These are phyloP conservation scores for Cosmopolites sordidus DNA, from an alignment of 2,888 invertebrate genomes.

Conservation along the genomic window DNA sequence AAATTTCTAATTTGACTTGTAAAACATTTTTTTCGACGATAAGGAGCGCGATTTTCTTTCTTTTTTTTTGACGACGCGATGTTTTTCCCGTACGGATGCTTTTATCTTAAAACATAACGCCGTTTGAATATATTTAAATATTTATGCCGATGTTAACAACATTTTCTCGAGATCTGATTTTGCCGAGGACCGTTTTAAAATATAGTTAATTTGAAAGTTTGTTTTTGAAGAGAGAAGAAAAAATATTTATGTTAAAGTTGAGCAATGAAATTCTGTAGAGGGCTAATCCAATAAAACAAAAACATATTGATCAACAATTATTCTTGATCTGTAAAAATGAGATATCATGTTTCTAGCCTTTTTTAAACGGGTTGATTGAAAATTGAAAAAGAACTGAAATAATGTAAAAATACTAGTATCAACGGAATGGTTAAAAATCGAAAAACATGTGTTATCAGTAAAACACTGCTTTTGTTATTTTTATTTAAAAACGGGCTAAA, in stretches of 20 bases:
- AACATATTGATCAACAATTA: too few relatives aligned
- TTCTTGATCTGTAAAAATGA: too few relatives aligned
- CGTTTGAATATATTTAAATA: slow-evolving; percentile 23
- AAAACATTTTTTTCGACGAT: slow-evolving; percentile 19
- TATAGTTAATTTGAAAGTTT: not conserved
- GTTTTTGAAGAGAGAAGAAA: too few relatives aligned
- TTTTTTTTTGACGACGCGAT: slow-evolving; percentile 7
- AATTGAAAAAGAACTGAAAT: too few relatives aligned
- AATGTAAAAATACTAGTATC: too few relatives aligned
- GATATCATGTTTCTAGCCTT: too few relatives aligned
- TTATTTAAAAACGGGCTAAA: too few relatives aligned
- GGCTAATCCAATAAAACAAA: not conserved
- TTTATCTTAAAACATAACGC: slow-evolving; percentile 13
- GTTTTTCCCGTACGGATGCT: slow-evolving; percentile 15
- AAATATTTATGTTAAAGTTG: too few relatives aligned
- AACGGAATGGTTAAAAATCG: too few relatives aligned
- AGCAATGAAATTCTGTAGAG: not conserved
- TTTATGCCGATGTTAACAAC: slow-evolving; percentile 5
- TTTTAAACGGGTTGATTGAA: too few relatives aligned
- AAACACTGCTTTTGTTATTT: too few relatives aligned
- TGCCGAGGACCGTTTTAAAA: not conserved
- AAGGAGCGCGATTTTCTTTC: slow-evolving; percentile 12
- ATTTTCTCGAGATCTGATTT: slow-evolving; percentile 1
- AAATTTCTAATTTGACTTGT: slow-evolving; percentile 26
- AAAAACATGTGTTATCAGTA: too few relatives aligned